Conservation (phyloP, 2,797 vertebrate species). For the Enteromius argenteus region DNA sequence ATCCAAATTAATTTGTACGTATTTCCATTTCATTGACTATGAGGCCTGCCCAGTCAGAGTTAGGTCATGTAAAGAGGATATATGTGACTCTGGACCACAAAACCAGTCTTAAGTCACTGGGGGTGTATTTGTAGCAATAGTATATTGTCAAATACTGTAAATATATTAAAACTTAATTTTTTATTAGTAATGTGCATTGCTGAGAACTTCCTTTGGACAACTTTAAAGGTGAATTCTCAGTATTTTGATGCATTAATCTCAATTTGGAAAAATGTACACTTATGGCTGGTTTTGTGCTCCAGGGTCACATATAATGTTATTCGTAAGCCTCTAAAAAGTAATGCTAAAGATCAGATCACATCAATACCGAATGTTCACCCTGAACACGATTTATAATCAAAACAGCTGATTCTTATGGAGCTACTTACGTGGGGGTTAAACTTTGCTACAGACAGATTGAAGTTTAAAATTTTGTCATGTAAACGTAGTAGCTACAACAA, state of each 20-base stretch:
- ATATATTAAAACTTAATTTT: too few relatives aligned
- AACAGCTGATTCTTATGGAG: neutral
- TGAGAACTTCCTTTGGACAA: too few relatives aligned
- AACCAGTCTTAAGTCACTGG: too few relatives aligned
- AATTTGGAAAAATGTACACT: too few relatives aligned
- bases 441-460: neutral
- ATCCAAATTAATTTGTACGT: neutral
- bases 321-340: neutral
- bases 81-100: neutral
- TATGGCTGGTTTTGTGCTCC: too few relatives aligned
- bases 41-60: neutral
- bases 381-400: neutral
- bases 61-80: neutral
- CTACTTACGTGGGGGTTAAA: neutral
- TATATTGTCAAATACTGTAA: too few relatives aligned
- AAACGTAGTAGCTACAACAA: neutral
- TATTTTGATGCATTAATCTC: too few relatives aligned
- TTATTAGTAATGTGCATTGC: too few relatives aligned
- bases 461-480: neutral
- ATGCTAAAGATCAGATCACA: neutral
- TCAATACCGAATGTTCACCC: neutral
- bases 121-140: too few relatives aligned
- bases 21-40: neutral
- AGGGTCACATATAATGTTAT: too few relatives aligned
- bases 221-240: too few relatives aligned